Evolutionary conservation across 2,797 vertebrate species (phyloP), one percentile per base, ranked within the genome.

Genomic region (Zenarchopterus dispar): DNA sequence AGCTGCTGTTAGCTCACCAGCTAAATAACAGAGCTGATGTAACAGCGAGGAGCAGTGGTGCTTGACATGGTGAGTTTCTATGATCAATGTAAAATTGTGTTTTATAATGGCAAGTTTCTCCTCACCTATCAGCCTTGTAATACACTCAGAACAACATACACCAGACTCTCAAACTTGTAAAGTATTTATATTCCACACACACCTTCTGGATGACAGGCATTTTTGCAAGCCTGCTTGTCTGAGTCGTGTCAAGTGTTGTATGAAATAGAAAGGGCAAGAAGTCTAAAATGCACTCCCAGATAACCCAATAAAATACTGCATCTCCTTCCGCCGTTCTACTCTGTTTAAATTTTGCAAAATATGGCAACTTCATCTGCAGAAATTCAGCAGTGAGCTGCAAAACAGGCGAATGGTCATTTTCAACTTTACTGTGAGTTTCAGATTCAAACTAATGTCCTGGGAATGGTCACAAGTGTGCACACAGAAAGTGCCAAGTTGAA

Each of bases 151-250:
- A 57, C 62, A 64, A 26, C 66, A 56, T 33, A 54, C 49, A 53
- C 43, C 45, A 64, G 26, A 21, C 48, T 58, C 26, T 23, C 17
- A 45, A 17, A 53, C 47, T 71, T 45, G 73, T 67, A 43, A 73
- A 67, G 51, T 49, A 73, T 76, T 78, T 67, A 82, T 70, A 66
- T 54, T 48, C 61, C 9, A 39, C 56, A 50, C 33, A 66, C 15
- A 36, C 24, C 33, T 31, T 72, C 47, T 52, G 51, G 54, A 58
- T 50, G 39, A 71, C 24, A 33, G 46, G 26, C 26, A 19, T 54
- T 65, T 72, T 67, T 36, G 63, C 19, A 58, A 59, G 49, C 45
- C 31, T 23, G 6, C 56, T 53, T 56, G 63, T 70, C 55, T 62
- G 43, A 67, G 28, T 8, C 21, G 24, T 23, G 62, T 78, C 18